Percentiles rank a stretch among this genome's conserved stretches.
phyloP scores from a whole-genome alignment of 2,888 invertebrate species.

The Sisyra nigra region DNA sequence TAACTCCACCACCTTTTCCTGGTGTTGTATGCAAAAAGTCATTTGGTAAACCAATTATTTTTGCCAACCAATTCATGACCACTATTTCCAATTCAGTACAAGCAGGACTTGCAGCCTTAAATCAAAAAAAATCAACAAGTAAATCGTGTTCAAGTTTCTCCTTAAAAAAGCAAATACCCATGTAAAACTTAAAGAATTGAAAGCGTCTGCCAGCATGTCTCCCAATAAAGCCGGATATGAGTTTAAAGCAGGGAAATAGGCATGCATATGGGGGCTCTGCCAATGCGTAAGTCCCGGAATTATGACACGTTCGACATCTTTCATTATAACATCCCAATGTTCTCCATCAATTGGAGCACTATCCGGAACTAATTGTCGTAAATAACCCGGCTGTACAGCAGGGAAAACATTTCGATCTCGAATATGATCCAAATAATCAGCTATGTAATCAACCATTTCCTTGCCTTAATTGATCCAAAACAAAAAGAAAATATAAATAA shows the following conservation, averaged over 20 bases:
- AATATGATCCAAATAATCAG: constrained; percentile 87
- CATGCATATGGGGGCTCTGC: constrained; percentile 98
- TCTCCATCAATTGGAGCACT: constrained; percentile 80
- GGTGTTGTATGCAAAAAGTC: constrained; percentile 75
- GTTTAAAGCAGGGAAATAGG: constrained; percentile 90
- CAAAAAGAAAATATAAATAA: too few relatives aligned
- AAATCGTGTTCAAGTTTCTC: constrained; percentile 3
- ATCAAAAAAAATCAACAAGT: constrained; percentile 8
- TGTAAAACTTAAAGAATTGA: constrained; percentile 89
- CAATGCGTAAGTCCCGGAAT: constrained; percentile 97
- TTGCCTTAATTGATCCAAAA: constrained; percentile 49
- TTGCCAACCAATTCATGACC: constrained; percentile 96
- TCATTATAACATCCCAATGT: constrained; percentile 79
- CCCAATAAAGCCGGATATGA: constrained; percentile 88
- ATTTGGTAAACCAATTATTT: constrained; percentile 88
- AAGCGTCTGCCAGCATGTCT: constrained; percentile 90
- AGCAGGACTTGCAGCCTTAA: constrained; percentile 88
- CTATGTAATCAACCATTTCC: constrained; percentile 97
- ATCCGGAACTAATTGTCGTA: constrained; percentile 69
- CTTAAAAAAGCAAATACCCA: constrained; percentile 55
- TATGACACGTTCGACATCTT: constrained; percentile 82
- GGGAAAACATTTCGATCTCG: constrained; percentile 83
- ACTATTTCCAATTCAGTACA: constrained; percentile 96
- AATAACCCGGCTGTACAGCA: constrained; percentile 86
- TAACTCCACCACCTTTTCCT: constrained; percentile 83